These are phyloP conservation scores for Brachionus koreanus DNA, from an alignment of 1,140 invertebrate genomes.

Conservation along the genomic window DNA sequence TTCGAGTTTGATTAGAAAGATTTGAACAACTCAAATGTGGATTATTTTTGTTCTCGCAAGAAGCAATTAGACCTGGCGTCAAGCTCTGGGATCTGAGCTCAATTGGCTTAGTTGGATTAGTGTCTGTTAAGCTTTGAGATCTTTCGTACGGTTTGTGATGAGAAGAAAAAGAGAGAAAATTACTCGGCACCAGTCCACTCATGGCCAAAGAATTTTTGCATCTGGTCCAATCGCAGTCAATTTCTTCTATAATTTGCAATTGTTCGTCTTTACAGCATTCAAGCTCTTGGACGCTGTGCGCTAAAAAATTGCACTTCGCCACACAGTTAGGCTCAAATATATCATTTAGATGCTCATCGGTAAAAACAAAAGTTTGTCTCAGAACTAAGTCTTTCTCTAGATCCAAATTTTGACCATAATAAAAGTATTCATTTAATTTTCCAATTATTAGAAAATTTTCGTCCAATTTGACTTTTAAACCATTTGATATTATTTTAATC, in stretches of 20 bases:
- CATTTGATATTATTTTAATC: not conserved
- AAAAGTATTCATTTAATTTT: conserved; percentile 16
- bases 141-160: not conserved
- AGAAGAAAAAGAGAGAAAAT: not conserved
- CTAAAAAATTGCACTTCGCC: not conserved
- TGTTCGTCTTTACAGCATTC: not conserved
- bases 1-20: not conserved
- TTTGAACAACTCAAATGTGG: not conserved
- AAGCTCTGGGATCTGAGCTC: not conserved
- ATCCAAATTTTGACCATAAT: conserved; percentile 7
- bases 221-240: not conserved
- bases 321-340: not conserved
- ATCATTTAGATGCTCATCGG: not conserved
- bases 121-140: not conserved
- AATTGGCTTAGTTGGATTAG: not conserved
- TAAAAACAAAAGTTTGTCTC: not conserved
- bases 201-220: not conserved
- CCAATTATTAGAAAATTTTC: conserved; percentile 5
- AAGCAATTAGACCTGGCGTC: not conserved
- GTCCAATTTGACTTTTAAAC: not conserved
- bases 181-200: not conserved
- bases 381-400: not conserved
- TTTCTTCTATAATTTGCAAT: not conserved
- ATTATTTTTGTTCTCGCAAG: not conserved
- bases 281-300: not conserved